phyloP scores from a whole-genome alignment of 2,113 vertebrate genomes.

The Rhea pennata region DNA sequence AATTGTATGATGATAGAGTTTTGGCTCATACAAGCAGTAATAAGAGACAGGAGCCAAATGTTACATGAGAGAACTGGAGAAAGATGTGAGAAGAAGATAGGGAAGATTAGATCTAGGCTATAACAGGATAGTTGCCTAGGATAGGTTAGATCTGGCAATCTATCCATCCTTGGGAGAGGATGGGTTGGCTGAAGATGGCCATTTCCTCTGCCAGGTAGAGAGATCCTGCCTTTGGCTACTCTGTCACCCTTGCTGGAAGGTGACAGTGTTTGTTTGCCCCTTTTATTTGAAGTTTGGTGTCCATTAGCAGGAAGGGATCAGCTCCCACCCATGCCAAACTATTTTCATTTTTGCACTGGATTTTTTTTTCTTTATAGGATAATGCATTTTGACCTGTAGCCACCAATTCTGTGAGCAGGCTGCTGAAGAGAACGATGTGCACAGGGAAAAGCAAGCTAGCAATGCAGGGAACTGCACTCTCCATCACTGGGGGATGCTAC shows the following conservation, averaged over 20 bases:
- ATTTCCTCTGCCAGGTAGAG: background rate
- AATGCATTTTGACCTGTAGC: background rate
- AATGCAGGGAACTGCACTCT: background rate
- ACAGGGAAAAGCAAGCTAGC: background rate
- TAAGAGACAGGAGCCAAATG: background rate
- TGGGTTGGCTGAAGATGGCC: background rate
- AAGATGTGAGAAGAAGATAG: background rate
- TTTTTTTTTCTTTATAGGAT: background rate
- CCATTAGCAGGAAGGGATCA: background rate
- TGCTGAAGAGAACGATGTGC: background rate
- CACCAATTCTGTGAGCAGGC: background rate
- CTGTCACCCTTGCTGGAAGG: accelerated
- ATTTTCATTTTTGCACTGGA: background rate
- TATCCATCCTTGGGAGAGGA: background rate
- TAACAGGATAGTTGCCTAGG: background rate
- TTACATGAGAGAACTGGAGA: background rate
- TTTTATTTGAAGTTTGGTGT: background rate
- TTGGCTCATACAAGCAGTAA: background rate
- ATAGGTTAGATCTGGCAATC: background rate
- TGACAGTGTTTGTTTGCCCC: background rate
- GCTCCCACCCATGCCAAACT: background rate
- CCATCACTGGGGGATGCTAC: background rate
- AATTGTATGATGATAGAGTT: background rate
- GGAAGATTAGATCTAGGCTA: background rate
- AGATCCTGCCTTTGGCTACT: background rate